phyloP scores from a whole-genome alignment of 2,888 invertebrate genomes.

The Metacarcinus magister region DNA sequence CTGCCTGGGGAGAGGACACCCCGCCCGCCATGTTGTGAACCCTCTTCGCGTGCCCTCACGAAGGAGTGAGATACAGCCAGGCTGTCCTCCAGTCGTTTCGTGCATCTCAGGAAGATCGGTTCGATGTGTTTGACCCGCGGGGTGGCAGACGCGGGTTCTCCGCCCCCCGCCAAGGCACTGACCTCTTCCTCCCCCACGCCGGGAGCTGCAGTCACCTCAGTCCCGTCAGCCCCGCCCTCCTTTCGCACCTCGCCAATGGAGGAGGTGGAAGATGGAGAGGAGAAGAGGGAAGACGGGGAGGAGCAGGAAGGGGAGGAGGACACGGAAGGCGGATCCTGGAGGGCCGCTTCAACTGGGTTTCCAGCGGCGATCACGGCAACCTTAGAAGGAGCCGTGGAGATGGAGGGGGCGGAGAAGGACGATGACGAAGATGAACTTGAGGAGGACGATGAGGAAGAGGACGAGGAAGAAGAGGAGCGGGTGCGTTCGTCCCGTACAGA shows the following conservation, averaged over 20 bases:
- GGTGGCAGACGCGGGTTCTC: constrained; percentile 47
- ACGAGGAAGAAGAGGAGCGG: constrained; percentile 34
- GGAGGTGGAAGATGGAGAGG: constrained; percentile 71
- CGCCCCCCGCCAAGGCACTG: constrained; percentile 50
- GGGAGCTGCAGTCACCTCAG: constrained; percentile 35
- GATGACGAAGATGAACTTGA: constrained; percentile 35
- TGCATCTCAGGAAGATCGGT: constrained; percentile 74
- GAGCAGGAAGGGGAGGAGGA: constrained; percentile 77
- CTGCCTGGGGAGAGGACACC: constrained; percentile 53
- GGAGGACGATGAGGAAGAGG: neutral
- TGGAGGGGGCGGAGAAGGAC: constrained; percentile 66
- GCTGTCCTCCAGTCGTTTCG: constrained; percentile 69
- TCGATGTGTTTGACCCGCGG: constrained; percentile 65
- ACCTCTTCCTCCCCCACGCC: constrained; percentile 67
- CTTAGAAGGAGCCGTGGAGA: constrained; percentile 65
- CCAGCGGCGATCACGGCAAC: constrained; percentile 67
- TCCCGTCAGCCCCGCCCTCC: constrained; percentile 47
- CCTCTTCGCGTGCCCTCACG: constrained; percentile 66
- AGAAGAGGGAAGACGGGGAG: constrained; percentile 74
- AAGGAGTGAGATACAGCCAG: constrained; percentile 70
- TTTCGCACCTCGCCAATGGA: constrained; percentile 63
- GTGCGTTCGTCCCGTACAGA: constrained; percentile 72
- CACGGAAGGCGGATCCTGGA: constrained; percentile 64
- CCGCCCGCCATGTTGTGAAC: neutral
- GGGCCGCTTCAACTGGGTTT: neutral